These are phyloP conservation scores for Sinocyclocheilus maitianheensis DNA, from an alignment of 2,113 vertebrate genomes.

Conservation along the genomic window DNA sequence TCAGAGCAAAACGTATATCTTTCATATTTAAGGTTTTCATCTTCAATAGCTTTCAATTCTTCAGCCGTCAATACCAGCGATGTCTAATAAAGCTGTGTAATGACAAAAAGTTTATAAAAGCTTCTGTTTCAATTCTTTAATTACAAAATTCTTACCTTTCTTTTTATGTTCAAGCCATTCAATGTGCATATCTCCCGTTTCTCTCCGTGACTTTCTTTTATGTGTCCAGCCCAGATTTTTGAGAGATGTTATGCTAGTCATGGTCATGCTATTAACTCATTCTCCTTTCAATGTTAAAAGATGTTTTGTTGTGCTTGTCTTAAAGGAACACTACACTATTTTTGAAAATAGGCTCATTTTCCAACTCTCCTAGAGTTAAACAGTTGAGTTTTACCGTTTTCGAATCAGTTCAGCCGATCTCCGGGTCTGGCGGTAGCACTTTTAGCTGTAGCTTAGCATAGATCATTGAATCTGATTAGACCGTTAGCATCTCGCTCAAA, in stretches of 20 bases:
- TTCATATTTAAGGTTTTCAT: background rate
- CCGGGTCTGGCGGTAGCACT: no score
- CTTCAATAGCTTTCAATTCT: background rate
- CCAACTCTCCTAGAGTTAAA: no score
- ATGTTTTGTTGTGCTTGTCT: background rate
- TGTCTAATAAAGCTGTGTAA: background rate
- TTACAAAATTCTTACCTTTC: slow-evolving; percentile 12
- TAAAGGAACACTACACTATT: no score
- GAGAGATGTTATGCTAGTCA: slow-evolving; percentile 15
- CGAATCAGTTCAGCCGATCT: no score
- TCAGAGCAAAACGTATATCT: background rate
- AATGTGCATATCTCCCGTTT: background rate
- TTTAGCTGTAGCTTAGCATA: no score
- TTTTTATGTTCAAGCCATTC: background rate
- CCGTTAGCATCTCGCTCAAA: no score
- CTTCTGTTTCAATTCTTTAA: background rate
- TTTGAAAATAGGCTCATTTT: no score
- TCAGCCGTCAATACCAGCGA: background rate
- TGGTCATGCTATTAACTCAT: background rate
- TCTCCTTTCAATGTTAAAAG: background rate
- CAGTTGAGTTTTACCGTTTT: no score
- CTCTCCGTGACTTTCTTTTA: background rate
- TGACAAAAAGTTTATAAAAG: background rate
- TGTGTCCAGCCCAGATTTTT: background rate
- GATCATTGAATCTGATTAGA: no score